These are phyloP conservation scores for Haemorhous mexicanus DNA, from an alignment of 2,113 vertebrate genomes.

Conservation along the genomic window DNA sequence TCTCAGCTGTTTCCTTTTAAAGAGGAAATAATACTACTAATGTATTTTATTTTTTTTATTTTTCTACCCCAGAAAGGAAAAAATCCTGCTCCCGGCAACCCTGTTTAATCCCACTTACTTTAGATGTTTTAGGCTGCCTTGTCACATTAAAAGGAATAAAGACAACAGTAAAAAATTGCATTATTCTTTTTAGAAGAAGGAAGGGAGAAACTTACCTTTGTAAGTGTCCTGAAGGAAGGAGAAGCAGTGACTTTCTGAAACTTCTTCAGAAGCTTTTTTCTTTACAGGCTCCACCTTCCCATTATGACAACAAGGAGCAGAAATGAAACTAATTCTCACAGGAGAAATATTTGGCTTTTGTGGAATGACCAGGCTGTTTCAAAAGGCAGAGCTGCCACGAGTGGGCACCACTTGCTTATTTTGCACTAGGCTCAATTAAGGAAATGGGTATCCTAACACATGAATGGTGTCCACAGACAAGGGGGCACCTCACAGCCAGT, in stretches of 20 bases:
- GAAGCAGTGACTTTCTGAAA: background rate
- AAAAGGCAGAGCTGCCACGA: background rate
- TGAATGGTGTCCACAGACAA: background rate
- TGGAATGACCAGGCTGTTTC: background rate
- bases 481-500: background rate
- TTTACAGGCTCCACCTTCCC: slow-evolving; percentile 2
- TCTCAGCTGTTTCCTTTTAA: background rate
- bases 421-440: background rate
- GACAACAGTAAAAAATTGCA: background rate
- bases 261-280: background rate
- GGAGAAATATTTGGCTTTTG: background rate
- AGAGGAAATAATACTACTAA: background rate
- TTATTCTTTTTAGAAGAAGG: background rate
- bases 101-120: background rate
- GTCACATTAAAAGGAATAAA: background rate
- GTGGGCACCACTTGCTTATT: background rate
- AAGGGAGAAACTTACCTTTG: background rate
- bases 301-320: background rate
- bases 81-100: background rate
- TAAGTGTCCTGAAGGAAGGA: background rate
- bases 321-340: background rate
- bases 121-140: background rate
- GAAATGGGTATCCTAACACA: no score
- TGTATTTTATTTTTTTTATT: background rate
- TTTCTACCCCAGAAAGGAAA: background rate